Base-by-base conservation (phyloP, 2,797 vertebrate genomes). In the Brachyalestes nurse region DNA sequence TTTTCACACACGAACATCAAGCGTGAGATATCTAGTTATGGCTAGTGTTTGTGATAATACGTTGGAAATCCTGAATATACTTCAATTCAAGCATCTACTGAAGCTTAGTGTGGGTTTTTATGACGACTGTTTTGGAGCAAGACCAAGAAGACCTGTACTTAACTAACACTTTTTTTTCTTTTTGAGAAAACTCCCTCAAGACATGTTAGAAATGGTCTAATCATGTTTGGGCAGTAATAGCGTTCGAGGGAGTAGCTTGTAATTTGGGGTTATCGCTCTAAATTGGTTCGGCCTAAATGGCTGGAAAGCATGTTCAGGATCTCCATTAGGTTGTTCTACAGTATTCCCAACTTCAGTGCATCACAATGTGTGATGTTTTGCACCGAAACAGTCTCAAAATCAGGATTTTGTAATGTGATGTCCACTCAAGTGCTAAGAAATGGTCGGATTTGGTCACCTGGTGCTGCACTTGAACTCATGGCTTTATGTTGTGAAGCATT, bases 401-500 rank as follows among this genome's bases (percentile, higher is more conserved):
- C 23, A 71, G 25, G 28, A 25, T 4, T 70, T 49, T 49, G 10
- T 25, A 13, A 8, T 51, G 10, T 51, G 47, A 38, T 10, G 42
- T 66, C 16, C 64, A 19, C 28, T 65, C 62, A 38, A 10, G 25
- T 16, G 16, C 6, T 38, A 66, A 40, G 28, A 10, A 49, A 71
- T n/a, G 17, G 49, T 55, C 49, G 38, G 49, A 19, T 38, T 38
- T 42, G 53, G 23, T 23, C 19, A 57, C 65, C 49, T 72, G 47
- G 10, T 23, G 2, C 16, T 2, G 79, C 72, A 82, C 62, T 40
- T 65, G 16, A 85, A 76, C 85, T 38, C 84, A 80, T 23, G 81
- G 51, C 66, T 75, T 78, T 38, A 12, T 66, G 14, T 28, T 13
- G 19, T 38, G 23, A 51, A 55, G 34, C 40, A 4, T 67, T 5